Conservation (phyloP, 2,113 vertebrate genomes). For the Xenus cinereus region DNA sequence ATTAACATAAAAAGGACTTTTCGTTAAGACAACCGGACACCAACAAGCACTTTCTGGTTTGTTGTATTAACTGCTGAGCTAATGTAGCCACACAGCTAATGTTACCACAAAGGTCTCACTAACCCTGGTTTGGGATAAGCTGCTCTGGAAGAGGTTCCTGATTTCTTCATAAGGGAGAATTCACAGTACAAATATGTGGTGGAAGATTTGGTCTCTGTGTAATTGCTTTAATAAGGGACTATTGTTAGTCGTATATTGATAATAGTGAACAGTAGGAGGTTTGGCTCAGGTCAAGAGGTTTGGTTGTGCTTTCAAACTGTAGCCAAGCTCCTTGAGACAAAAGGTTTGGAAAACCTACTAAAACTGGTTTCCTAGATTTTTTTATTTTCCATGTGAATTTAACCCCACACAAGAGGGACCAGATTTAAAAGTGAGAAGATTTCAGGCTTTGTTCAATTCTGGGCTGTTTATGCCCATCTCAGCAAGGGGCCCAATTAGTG, state of each 20-base stretch:
- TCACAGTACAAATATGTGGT: not conserved
- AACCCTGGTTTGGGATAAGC: not conserved
- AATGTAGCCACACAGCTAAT: no score
- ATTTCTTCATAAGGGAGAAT: not conserved
- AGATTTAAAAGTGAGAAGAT: not conserved
- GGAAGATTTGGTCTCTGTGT: not conserved
- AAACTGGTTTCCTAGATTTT: not conserved
- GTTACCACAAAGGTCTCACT: not conserved
- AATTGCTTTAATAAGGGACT: not conserved
- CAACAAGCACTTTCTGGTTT: not conserved
- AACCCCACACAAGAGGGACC: not conserved
- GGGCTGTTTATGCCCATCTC: not conserved
- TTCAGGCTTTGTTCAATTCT: not conserved
- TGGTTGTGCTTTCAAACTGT: not conserved
- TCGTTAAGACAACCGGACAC: not conserved
- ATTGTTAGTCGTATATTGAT: not conserved
- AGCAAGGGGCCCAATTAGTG: conserved; percentile 28
- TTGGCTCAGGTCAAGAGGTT: not conserved
- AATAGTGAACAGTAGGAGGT: not conserved
- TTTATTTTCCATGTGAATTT: not conserved
- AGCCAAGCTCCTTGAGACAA: not conserved
- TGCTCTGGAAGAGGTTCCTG: not conserved
- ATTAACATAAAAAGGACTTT: not conserved
- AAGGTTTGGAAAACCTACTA: not conserved
- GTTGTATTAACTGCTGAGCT: not conserved